Percentiles rank a stretch among this genome's conserved stretches.
These are phyloP conservation scores for Cyphomyrmex costatus DNA, from an alignment of 1,140 invertebrate genomes.

Conservation along the genomic window DNA sequence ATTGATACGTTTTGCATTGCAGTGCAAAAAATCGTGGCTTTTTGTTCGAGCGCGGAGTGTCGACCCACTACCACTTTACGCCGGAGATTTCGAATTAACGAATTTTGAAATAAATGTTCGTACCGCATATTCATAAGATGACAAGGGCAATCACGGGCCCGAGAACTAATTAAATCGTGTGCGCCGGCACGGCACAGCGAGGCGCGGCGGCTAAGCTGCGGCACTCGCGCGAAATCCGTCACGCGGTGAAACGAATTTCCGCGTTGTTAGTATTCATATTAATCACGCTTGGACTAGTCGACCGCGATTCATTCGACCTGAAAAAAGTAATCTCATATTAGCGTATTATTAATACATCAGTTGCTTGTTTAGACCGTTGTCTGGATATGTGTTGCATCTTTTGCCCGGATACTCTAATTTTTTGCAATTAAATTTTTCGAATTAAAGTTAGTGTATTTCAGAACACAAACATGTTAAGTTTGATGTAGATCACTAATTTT, in stretches of 20 bases:
- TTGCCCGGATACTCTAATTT: background rate
- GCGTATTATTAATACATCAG: slow-evolving; percentile 43
- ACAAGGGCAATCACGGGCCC: slow-evolving; percentile 48
- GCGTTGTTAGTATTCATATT: slow-evolving; percentile 59
- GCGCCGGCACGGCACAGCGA: slow-evolving; percentile 14
- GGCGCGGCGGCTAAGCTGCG: background rate
- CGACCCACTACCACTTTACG: background rate
- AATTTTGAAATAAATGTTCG: slow-evolving; percentile 62
- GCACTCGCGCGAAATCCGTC: slow-evolving; percentile 39
- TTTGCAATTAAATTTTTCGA: background rate
- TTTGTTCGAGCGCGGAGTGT: background rate
- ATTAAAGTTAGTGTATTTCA: background rate
- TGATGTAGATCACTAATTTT: background rate
- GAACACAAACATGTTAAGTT: background rate
- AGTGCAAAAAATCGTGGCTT: background rate
- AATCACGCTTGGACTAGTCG: slow-evolving; percentile 45
- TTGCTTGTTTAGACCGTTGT: slow-evolving; percentile 7
- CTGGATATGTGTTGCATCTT: background rate
- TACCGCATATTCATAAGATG: slow-evolving; percentile 64
- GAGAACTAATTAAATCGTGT: slow-evolving; percentile 60
- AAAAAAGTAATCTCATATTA: slow-evolving; percentile 53
- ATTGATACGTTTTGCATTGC: background rate
- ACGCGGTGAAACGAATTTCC: slow-evolving; percentile 42
- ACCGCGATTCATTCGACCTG: slow-evolving; percentile 46
- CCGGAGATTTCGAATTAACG: slow-evolving; percentile 54